phyloP scores from a whole-genome alignment of 2,113 vertebrate genomes.

The Collichthys lucidus region DNA sequence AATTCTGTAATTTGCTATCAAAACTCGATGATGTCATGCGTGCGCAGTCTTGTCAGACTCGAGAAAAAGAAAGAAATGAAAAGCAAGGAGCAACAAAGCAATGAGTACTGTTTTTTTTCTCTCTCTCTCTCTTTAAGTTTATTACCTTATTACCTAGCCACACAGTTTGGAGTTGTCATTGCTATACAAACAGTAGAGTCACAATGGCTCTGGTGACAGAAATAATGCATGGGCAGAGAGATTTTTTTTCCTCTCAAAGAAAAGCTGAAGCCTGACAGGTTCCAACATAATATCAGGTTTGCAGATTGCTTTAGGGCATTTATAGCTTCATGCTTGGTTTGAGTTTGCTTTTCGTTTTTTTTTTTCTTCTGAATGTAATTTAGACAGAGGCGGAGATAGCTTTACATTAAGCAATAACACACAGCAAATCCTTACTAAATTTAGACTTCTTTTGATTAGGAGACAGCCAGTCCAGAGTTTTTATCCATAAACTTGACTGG shows the following conservation, averaged over 20 bases:
- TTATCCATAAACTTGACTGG: no score
- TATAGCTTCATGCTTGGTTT: not conserved
- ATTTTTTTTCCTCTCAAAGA: conserved; percentile 5
- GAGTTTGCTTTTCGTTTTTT: conserved; percentile 11
- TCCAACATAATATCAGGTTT: not conserved
- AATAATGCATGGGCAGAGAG: conserved; percentile 1
- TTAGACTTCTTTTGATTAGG: not conserved
- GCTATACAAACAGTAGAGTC: conserved; percentile 7
- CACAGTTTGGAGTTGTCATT: conserved; percentile 11
- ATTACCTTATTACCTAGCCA: not conserved
- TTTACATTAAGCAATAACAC: conserved; percentile 35
- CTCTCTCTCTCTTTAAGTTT: not conserved
- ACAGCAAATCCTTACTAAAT: conserved; percentile 3
- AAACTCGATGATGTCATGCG: conserved; percentile 64
- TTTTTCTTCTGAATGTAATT: conserved; percentile 9
- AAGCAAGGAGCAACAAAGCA: not conserved
- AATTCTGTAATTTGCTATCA: conserved; percentile 75
- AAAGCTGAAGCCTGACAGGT: conserved; percentile 12
- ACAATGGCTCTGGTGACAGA: conserved; percentile 3
- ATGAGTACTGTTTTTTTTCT: not conserved
- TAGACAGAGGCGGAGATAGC: conserved; percentile 7
- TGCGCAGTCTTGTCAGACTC: conserved; percentile 42
- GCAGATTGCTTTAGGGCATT: conserved; percentile 1
- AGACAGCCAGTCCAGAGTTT: no score
- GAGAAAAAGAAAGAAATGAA: not conserved